Evolutionary conservation across 2,888 invertebrate genomes (phyloP).

Genomic region (Callyntrura guangdongensis): DNA sequence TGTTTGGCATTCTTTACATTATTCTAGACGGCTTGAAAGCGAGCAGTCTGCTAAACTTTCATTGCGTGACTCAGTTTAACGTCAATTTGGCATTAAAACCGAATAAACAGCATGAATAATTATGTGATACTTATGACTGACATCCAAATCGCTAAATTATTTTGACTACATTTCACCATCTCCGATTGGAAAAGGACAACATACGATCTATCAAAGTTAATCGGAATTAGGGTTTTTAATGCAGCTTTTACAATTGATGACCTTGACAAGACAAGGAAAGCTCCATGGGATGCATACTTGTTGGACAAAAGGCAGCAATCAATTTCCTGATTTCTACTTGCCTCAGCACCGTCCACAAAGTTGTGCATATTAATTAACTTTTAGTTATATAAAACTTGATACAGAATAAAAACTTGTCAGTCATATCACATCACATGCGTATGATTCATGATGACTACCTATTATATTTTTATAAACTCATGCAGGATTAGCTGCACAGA

Average conservation of each 20-base stretch:
- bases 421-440: conserved; percentile 8
- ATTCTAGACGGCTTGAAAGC: background rate
- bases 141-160: too few species aligned
- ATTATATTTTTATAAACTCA: background rate
- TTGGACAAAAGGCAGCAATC: conserved; percentile 42
- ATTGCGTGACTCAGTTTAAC: conserved; percentile 42
- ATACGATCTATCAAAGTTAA: background rate
- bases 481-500: background rate
- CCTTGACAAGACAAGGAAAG: conserved; percentile 62
- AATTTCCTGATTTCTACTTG: conserved; percentile 47
- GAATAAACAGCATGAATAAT: background rate
- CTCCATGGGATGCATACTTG: conserved; percentile 55
- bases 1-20: too few species aligned
- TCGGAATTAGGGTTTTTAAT: conserved; percentile 14
- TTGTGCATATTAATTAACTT: conserved; percentile 65
- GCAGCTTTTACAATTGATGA: conserved; percentile 33
- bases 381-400: conserved; percentile 45
- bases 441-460: background rate
- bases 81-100: conserved; percentile 24
- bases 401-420: conserved; percentile 20
- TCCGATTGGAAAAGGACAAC: background rate
- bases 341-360: conserved; percentile 21
- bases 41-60: background rate
- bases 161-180: background rate
- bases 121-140: too few species aligned